These are phyloP conservation scores for Nesogale talazaci DNA, from an alignment of 2,113 vertebrate species.

Conservation along the genomic window DNA sequence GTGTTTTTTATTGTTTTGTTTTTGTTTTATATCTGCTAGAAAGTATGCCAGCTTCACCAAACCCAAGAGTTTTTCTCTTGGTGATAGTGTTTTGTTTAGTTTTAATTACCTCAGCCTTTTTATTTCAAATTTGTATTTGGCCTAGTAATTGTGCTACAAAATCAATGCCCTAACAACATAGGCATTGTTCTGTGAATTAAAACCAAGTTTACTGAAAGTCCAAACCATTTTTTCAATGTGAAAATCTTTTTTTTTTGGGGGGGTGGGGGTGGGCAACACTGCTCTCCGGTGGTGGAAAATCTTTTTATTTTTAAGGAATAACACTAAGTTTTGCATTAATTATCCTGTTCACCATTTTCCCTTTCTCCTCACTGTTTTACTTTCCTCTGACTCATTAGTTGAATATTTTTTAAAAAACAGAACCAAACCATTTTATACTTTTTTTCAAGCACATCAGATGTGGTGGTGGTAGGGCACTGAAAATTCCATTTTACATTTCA, in stretches of 20 bases:
- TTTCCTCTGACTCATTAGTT: constrained; percentile 62
- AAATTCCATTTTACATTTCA: constrained; percentile 44
- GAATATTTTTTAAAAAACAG: background rate
- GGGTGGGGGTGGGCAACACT: too few species aligned
- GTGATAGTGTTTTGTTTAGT: background rate
- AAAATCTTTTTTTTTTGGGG: too few species aligned
- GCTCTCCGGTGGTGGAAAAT: too few species aligned
- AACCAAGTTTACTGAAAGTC: constrained; percentile 62
- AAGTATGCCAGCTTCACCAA: constrained; percentile 13
- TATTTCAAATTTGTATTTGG: constrained; percentile 63
- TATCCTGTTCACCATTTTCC: constrained; percentile 64
- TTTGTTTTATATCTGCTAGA: constrained; percentile 1
- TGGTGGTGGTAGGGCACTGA: background rate
- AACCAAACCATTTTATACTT: too few species aligned
- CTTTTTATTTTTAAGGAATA: constrained; percentile 58
- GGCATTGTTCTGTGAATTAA: constrained; percentile 73
- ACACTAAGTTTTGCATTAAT: constrained; percentile 58
- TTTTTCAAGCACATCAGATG: background rate
- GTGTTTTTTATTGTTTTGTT: background rate
- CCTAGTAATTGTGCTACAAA: constrained; percentile 49
- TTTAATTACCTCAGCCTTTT: constrained; percentile 1
- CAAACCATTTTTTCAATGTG: constrained; percentile 66
- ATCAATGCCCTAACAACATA: constrained; percentile 31
- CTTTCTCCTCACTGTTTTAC: constrained; percentile 53
- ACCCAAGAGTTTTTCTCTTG: background rate